A percentile compares a stretch with the other conserved stretches of the same genome.
Conservation (phyloP, 2,113 vertebrate species). For the Neotragus pygmaeus region DNA sequence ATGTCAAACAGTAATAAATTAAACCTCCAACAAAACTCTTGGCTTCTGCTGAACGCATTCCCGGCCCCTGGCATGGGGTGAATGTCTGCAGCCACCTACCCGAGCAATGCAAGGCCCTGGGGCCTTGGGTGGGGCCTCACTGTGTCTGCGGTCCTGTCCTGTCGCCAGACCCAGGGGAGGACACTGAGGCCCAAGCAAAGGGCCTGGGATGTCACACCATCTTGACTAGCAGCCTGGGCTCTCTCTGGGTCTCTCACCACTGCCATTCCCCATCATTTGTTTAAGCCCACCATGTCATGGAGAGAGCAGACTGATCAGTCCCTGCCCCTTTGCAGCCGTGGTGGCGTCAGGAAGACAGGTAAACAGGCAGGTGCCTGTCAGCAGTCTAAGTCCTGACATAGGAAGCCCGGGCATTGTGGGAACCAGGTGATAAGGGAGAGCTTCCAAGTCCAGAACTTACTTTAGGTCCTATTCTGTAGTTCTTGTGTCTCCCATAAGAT, state of each 20-base stretch:
- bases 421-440: neutral
- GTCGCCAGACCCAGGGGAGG: neutral
- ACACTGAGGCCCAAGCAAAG: neutral
- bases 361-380: neutral
- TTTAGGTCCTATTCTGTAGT: neutral
- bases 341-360: neutral
- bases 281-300: neutral
- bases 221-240: neutral
- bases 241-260: neutral
- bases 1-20: conserved; percentile 88
- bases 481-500: neutral
- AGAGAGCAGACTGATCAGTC: neutral
- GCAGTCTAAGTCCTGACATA: fast-evolving
- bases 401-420: neutral
- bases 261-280: neutral
- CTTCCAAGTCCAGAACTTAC: neutral
- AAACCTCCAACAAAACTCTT: conserved; percentile 63
- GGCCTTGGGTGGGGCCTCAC: neutral
- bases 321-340: neutral
- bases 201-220: fast-evolving
- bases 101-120: neutral
- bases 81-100: neutral
- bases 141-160: neutral
- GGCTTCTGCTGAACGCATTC: neutral
- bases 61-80: fast-evolving